A percentile compares a stretch with the other conserved stretches of the same genome.
Conservation (phyloP, 2,888 invertebrate genomes). For the Pristionchus arcanus region DNA sequence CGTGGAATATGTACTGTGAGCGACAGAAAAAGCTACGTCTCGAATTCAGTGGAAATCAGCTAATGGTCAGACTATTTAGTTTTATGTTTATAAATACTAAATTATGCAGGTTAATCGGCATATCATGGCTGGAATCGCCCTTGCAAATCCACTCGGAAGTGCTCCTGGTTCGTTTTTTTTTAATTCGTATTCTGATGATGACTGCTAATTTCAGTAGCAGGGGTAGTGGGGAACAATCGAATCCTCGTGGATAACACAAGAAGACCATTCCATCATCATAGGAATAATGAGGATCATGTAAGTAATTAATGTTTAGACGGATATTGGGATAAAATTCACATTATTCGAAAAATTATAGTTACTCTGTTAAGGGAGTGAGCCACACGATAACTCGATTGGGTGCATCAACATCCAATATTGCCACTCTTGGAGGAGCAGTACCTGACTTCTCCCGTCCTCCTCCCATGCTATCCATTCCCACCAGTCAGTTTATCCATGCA, state of each 20-base stretch:
- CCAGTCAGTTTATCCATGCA: conserved; percentile 13
- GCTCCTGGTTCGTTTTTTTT: conserved; percentile 4
- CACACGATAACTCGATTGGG: conserved; percentile 36
- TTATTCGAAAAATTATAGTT: background rate
- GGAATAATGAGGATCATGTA: conserved; percentile 17
- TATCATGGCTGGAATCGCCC: conserved; percentile 47
- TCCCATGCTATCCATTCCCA: conserved; percentile 48
- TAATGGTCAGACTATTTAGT: conserved; percentile 8
- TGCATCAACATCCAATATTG: conserved; percentile 9
- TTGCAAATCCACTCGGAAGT: conserved; percentile 43
- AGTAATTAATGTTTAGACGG: background rate
- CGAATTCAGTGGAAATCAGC: conserved; percentile 72
- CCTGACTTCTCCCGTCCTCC: conserved; percentile 52
- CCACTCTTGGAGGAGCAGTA: conserved; percentile 41
- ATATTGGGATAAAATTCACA: background rate
- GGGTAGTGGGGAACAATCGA: background rate
- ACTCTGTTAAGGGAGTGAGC: background rate
- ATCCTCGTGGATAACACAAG: conserved; percentile 50
- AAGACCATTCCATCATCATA: background rate
- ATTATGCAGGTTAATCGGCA: conserved; percentile 30
- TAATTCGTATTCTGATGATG: background rate
- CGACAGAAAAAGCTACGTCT: conserved; percentile 81
- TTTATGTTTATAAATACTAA: background rate
- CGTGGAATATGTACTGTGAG: conserved; percentile 98
- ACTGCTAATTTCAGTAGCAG: background rate